Conservation (phyloP, 1,140 invertebrate genomes). For the Parasteatoda tepidariorum region DNA sequence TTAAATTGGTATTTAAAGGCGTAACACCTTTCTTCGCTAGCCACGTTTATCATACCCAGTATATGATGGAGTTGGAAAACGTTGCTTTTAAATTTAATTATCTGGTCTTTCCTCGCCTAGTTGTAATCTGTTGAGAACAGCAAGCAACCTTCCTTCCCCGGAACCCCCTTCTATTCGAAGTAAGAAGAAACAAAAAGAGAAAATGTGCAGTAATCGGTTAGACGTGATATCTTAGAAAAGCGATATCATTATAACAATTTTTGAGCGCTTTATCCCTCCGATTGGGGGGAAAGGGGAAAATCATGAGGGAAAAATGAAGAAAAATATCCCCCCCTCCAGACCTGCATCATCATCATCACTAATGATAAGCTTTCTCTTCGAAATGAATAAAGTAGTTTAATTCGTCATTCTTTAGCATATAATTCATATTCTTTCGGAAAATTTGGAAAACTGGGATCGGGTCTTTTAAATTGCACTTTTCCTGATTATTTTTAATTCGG, state of each 20-base stretch:
- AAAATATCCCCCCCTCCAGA: background rate
- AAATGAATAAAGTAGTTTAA: background rate
- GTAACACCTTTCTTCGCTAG: conserved; percentile 32
- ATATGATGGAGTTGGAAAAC: conserved; percentile 19
- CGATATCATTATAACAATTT: background rate
- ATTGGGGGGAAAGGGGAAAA: background rate
- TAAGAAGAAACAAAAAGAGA: conserved; percentile 45
- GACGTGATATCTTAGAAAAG: conserved; percentile 11
- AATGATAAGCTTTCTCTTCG: background rate
- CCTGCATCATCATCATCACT: background rate
- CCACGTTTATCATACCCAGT: conserved; percentile 23
- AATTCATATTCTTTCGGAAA: background rate
- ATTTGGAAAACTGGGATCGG: background rate
- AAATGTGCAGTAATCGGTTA: conserved; percentile 3
- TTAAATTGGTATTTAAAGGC: conserved; percentile 61
- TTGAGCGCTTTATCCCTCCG: background rate
- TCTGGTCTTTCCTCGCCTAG: conserved; percentile 26
- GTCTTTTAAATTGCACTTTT: background rate
- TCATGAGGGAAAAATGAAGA: background rate
- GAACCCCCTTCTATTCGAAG: no score
- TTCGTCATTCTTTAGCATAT: background rate
- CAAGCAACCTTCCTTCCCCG: background rate
- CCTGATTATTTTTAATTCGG: background rate
- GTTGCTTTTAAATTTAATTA: conserved; percentile 60
- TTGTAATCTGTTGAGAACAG: conserved; percentile 17